Evolutionary conservation across 2,888 invertebrate genomes (phyloP).

Genomic region (Aquatica leii): DNA sequence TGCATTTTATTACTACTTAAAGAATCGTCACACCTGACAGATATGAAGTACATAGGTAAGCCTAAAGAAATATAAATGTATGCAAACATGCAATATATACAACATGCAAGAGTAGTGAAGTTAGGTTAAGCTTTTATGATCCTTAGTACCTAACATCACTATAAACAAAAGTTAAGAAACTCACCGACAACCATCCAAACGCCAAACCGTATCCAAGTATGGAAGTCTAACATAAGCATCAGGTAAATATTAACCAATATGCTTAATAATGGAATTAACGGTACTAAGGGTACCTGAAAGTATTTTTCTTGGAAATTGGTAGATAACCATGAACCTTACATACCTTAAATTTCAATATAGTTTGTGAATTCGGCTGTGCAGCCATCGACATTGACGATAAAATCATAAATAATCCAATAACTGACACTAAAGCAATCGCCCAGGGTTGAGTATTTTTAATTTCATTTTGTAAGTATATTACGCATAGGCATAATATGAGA

Average conservation of each 20-base stretch:
- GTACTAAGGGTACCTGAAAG: slow-evolving; percentile 80
- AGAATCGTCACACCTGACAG: slow-evolving; percentile 27
- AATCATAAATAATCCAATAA: slow-evolving; percentile 49
- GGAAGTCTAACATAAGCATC: slow-evolving; percentile 79
- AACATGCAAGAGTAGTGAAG: slow-evolving; percentile 44
- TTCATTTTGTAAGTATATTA: slow-evolving; percentile 50
- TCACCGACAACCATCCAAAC: slow-evolving; percentile 84
- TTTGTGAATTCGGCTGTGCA: slow-evolving; percentile 70
- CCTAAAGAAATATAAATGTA: slow-evolving; percentile 51
- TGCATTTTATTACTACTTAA: slow-evolving; percentile 22
- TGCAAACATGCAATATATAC: slow-evolving; percentile 44
- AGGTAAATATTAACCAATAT: slow-evolving; percentile 85
- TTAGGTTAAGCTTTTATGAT: not conserved
- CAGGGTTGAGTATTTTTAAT: slow-evolving; percentile 56
- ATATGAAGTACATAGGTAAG: slow-evolving; percentile 53
- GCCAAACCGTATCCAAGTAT: slow-evolving; percentile 85
- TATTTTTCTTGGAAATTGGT: too few species aligned
- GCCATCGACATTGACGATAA: slow-evolving; percentile 65
- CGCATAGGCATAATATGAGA: slow-evolving; percentile 53
- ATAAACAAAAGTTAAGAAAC: slow-evolving; percentile 45
- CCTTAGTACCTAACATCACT: not conserved
- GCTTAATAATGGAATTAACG: slow-evolving; percentile 81
- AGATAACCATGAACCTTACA: too few species aligned
- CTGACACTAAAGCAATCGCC: slow-evolving; percentile 53
- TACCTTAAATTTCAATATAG: slow-evolving; percentile 71